Evolutionary conservation across 2,888 invertebrate species (phyloP), one percentile per base, ranked within the genome.

Genomic region (Heliconius erato): DNA sequence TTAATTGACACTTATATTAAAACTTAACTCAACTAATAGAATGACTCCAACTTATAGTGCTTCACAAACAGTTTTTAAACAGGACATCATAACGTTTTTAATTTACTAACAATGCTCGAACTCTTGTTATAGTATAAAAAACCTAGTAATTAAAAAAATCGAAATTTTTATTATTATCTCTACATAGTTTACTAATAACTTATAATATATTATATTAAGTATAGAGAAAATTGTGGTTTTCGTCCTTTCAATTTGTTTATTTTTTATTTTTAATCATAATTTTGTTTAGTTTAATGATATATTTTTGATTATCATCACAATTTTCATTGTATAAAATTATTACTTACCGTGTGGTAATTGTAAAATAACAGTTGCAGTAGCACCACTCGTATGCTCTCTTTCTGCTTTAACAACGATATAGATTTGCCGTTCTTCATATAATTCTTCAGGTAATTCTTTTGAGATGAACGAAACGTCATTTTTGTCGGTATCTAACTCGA

Each of bases 321-420:
- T 44, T 44, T 72, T 44, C 26, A 7, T 65, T n/a, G 35, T 40
- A n/a, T 59, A 12, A 63, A 76, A 77, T 71, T 28, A 16, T 59
- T 59, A 4, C 69, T 83, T 88, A 96, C 95, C 93, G 92, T 92
- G 89, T 67, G 95, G 95, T 71, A 95, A 85, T 81, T 90, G 88
- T 68, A 95, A 83, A n/a, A 95, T 86, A 4, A 96, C 84, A 5
- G 94, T 91, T 9, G 95, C 88, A 16, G 91, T 88, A 59, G 91
- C 91, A 0, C 94, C 94, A 54, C 92, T 94, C 0, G 95, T 95
- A 35, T 88, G 87, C 74, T 93, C 90, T 72, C 93, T 90, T n/a
- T 89, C 86, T 12, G 94, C 96, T 82, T 84, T 89, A 5, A 95
- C 85, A 72, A 92, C 88, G 0, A 96, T 85, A 32, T 91, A 88